Evolutionary conservation across 2,797 vertebrate species (phyloP).

Genomic region (Delichon dasypus): DNA sequence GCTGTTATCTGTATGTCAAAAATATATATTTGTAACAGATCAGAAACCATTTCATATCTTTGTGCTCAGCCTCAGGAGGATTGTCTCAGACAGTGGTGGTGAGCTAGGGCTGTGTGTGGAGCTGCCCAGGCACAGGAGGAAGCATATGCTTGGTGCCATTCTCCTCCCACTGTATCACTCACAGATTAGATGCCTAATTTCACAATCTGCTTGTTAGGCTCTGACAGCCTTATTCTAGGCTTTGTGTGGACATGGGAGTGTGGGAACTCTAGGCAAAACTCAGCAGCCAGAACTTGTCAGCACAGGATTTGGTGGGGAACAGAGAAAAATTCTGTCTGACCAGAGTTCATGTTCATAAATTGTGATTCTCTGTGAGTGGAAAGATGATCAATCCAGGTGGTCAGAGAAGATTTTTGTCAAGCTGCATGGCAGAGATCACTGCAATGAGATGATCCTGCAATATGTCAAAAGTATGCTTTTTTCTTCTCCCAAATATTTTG

Average conservation of each 20-base stretch:
- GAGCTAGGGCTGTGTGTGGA: not conserved
- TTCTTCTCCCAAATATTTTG: not conserved
- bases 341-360: not conserved
- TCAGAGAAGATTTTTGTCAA: not conserved
- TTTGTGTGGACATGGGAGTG: not conserved
- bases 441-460: not conserved
- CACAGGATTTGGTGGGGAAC: not conserved
- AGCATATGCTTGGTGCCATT: not conserved
- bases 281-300: not conserved
- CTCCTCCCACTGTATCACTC: not conserved
- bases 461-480: not conserved
- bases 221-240: not conserved
- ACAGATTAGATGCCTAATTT: not conserved
- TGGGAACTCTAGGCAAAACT: not conserved
- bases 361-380: fast-evolving
- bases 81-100: not conserved
- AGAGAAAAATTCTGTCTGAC: not conserved
- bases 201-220: not conserved
- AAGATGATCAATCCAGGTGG: not conserved
- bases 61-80: not conserved
- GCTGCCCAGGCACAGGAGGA: not conserved
- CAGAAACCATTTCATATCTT: not conserved
- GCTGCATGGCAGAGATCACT: not conserved
- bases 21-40: not conserved
- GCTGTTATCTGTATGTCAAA: not conserved